A percentile compares a stretch with the other conserved stretches of the same genome.
Conservation (phyloP, 2,888 invertebrate species). For the Sinodicranocentrus sp. region DNA sequence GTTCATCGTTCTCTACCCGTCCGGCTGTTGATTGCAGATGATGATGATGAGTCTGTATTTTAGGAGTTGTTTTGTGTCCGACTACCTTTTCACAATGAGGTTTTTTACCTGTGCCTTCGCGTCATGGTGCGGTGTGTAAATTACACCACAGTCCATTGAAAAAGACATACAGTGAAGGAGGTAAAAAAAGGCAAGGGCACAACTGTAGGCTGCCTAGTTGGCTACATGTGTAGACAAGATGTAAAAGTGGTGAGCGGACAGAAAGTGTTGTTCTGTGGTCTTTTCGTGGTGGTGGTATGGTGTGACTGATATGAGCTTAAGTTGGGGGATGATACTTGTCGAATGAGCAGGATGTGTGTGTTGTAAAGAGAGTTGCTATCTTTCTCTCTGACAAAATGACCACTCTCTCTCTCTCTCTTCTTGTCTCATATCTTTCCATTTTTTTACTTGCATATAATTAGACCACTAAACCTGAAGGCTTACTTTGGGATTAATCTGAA, state of each 20-base stretch:
- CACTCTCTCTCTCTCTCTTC: too few species aligned
- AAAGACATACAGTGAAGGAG: conserved; percentile 12
- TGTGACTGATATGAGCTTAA: neutral
- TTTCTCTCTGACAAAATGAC: conserved; percentile 43
- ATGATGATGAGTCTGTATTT: neutral
- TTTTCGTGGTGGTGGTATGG: conserved; percentile 5
- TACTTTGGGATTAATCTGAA: neutral
- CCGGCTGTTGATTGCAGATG: conserved; percentile 43
- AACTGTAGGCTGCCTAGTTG: conserved; percentile 44
- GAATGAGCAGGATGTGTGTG: conserved; percentile 54
- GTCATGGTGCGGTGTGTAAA: conserved; percentile 17
- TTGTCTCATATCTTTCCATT: conserved; percentile 19
- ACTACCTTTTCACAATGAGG: neutral
- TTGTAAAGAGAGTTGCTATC: conserved; percentile 25
- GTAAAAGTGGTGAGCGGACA: conserved; percentile 49
- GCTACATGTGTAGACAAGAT: conserved; percentile 62
- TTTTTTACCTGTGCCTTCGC: conserved; percentile 4
- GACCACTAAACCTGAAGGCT: neutral
- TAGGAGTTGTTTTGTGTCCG: neutral
- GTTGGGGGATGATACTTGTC: conserved; percentile 12
- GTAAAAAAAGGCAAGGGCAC: conserved; percentile 19
- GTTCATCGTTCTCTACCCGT: neutral
- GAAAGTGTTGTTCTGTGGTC: conserved; percentile 52
- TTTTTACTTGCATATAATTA: conserved; percentile 25
- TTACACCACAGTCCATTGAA: conserved; percentile 20